Evolutionary conservation across 2,888 invertebrate genomes (phyloP).

Genomic region (Prosopocoilus inquinatus): DNA sequence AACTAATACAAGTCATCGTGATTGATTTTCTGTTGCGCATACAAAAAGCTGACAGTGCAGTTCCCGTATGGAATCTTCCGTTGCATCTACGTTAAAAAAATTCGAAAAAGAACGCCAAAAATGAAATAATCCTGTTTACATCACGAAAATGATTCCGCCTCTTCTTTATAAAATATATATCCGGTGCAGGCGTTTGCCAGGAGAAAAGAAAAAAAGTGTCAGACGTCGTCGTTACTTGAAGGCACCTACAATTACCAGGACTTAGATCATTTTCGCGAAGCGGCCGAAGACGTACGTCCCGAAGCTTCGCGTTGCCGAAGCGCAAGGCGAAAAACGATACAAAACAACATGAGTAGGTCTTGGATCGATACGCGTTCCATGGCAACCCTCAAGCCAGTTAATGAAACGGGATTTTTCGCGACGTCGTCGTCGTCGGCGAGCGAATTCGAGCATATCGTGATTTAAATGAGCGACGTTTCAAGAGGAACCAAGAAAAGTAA

Average conservation of each 20-base stretch:
- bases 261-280: conserved; percentile 18
- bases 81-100: too few species aligned
- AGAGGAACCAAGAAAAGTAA: neutral
- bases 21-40: too few species aligned
- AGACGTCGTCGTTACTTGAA: conserved; percentile 7
- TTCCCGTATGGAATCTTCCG: too few species aligned
- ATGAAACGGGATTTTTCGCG: conserved; percentile 53
- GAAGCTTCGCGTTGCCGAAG: conserved; percentile 5
- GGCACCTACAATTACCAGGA: conserved; percentile 21
- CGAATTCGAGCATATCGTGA: conserved; percentile 43
- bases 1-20: too few species aligned
- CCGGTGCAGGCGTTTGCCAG: too few species aligned
- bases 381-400: conserved; percentile 46
- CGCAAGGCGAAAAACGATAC: conserved; percentile 11
- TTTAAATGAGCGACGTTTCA: conserved; percentile 33
- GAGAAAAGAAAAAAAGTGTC: too few species aligned
- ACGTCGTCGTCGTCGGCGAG: conserved; percentile 46
- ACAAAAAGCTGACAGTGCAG: too few species aligned
- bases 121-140: too few species aligned
- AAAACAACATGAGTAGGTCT: conserved; percentile 13
- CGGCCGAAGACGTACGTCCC: conserved; percentile 12
- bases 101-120: too few species aligned
- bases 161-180: too few species aligned
- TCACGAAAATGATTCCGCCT: too few species aligned
- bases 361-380: conserved; percentile 31